A percentile compares a stretch with the other conserved stretches of the same genome.
Conservation (phyloP, 2,888 invertebrate genomes). For the Magallana nippona region DNA sequence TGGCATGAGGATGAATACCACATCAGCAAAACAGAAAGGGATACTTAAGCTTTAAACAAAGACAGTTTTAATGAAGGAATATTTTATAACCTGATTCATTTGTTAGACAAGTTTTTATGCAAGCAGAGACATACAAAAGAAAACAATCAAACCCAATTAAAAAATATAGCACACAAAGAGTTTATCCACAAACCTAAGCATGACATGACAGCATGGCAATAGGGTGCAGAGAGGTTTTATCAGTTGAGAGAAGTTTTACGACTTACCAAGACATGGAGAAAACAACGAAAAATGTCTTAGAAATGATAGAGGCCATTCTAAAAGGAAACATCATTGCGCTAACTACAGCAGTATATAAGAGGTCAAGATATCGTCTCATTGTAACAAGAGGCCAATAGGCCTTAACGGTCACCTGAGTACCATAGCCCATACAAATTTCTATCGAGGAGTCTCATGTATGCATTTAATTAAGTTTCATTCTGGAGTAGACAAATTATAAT, state of each 20-base stretch:
- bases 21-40: slow-evolving; percentile 3
- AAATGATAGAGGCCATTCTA: neutral
- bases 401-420: too few relatives aligned
- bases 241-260: neutral
- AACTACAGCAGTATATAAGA: slow-evolving; percentile 2
- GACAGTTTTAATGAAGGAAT: neutral
- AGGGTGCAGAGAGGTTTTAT: neutral
- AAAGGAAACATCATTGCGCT: slow-evolving; percentile 9
- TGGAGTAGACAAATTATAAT: too few relatives aligned
- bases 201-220: slow-evolving; percentile 1
- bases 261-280: neutral
- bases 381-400: too few relatives aligned
- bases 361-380: neutral
- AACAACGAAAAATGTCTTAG: neutral
- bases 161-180: slow-evolving; percentile 7
- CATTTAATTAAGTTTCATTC: too few relatives aligned
- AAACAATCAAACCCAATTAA: neutral
- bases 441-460: too few relatives aligned
- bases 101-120: slow-evolving; percentile 19
- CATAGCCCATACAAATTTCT: too few relatives aligned
- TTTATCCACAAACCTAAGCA: slow-evolving; percentile 4
- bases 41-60: neutral
- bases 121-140: slow-evolving; percentile 8
- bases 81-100: neutral
- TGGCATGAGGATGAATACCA: too few relatives aligned